Evolutionary conservation across 2,888 invertebrate species (phyloP), one percentile per base, ranked within the genome.

Genomic region (Caenorhabditis becei): DNA sequence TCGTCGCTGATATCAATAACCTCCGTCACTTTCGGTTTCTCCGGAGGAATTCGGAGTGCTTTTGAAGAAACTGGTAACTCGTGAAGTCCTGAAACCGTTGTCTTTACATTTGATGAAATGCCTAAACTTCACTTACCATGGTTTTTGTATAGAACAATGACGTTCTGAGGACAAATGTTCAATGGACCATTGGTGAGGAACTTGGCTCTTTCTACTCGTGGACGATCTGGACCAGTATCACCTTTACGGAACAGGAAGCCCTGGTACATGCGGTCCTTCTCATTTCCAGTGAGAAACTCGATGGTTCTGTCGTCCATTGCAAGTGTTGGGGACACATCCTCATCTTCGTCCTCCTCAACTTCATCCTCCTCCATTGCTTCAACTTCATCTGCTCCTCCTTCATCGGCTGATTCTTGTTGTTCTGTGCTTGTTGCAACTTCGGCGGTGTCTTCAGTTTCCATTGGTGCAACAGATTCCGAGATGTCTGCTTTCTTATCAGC

Each of bases 201-300:
- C 16, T 35, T 23, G 23, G 23, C 32, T n/a, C 58, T 44, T 20
- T 66, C 23, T 2, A 59, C 0, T 14, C 5, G 44, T n/a, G 75
- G 66, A 8, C 51, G 59, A 51, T 24, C 44, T 16, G 23, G 1
- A 0, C 1, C 56, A 37, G 32, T 5, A 23, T 58, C 61, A 1
- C 24, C 61, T 2, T 41, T 44, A n/a, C 53, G 49, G 35, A 75
- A 75, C 7, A 75, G 4, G 35, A 66, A 75, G 44, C 75, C 75
- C 5, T 28, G 28, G n/a, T 28, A 54, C 26, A 28, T 54, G 11
- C 28, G 11, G 28, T 7, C 24, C 10, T 1, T 24, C 24, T 51
- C 28, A 16, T 24, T 3, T 51, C 18, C 26, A 24, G 7, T 24
- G 14, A 51, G 23, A 24, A 24, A 14, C 14, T 7, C 14, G 14